Evolutionary conservation across 2,113 vertebrate species (phyloP).

Genomic region (Ammodramus savannarum): DNA sequence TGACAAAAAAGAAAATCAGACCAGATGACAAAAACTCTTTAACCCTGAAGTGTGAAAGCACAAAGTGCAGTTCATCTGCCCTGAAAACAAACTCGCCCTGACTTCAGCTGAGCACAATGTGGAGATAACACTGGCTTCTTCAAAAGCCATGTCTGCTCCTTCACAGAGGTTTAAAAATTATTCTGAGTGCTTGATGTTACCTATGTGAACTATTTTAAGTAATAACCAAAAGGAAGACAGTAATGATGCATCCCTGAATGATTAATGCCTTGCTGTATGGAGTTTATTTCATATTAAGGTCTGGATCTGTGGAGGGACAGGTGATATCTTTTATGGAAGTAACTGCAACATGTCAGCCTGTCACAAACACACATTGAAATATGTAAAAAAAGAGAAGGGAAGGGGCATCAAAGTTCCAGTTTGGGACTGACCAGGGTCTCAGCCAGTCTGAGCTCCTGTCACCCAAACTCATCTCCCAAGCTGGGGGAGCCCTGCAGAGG

Average conservation of each 20-base stretch:
- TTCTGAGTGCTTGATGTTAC: background rate
- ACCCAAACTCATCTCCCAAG: background rate
- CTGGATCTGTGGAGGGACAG: background rate
- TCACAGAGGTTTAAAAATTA: background rate
- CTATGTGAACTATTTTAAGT: background rate
- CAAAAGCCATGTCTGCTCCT: background rate
- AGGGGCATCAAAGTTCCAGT: fast-evolving
- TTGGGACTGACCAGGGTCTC: background rate
- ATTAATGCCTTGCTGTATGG: background rate
- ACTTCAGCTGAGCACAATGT: background rate
- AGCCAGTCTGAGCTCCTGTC: background rate
- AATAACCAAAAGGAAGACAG: background rate
- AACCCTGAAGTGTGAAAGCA: background rate
- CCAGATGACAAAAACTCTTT: background rate
- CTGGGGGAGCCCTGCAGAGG: background rate
- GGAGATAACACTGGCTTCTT: background rate
- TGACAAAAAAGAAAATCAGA: background rate
- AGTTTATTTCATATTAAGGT: background rate
- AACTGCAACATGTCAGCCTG: background rate
- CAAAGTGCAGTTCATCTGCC: background rate
- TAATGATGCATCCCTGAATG: background rate
- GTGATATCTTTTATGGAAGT: background rate
- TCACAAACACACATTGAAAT: background rate
- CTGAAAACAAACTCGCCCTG: background rate
- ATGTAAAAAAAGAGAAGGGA: fast-evolving